A percentile compares a stretch with the other conserved stretches of the same genome.
These are phyloP conservation scores for Aleiodes testaceus DNA, from an alignment of 2,888 invertebrate species.

Conservation along the genomic window DNA sequence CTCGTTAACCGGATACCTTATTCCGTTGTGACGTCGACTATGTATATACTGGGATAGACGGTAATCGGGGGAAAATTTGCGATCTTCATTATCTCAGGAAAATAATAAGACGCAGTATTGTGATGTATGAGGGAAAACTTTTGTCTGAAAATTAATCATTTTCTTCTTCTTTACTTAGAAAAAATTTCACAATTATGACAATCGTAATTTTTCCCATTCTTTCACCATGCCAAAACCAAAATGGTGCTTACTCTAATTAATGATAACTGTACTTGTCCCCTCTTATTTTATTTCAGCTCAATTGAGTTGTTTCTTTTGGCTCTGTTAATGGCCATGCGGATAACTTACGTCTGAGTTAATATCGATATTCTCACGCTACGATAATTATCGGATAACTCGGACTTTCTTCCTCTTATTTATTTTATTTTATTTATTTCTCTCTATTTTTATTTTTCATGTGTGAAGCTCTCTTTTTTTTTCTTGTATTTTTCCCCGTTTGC, in stretches of 20 bases:
- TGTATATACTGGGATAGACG: conserved; percentile 13
- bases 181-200: conserved; percentile 27
- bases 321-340: conserved; percentile 31
- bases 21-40: conserved; percentile 44
- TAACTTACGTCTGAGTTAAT: conserved; percentile 53
- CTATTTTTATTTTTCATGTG: conserved; percentile 37
- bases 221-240: conserved; percentile 62
- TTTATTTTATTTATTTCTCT: conserved; percentile 22
- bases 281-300: conserved; percentile 68
- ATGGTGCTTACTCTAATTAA: conserved; percentile 69
- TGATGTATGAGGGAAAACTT: conserved; percentile 13
- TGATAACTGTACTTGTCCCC: conserved; percentile 61
- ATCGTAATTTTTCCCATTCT: conserved; percentile 59
- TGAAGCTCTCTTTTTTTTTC: neutral
- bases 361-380: conserved; percentile 66
- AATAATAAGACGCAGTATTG: conserved; percentile 27
- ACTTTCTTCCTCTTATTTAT: conserved; percentile 3
- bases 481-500: conserved; percentile 46
- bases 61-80: conserved; percentile 44
- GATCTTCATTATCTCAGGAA: conserved; percentile 41
- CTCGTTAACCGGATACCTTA: conserved; percentile 67
- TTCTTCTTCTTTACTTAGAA: neutral
- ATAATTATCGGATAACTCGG: conserved; percentile 61
- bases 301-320: conserved; percentile 64
- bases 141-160: neutral